phyloP scores from a whole-genome alignment of 2,888 invertebrate genomes.

The Podabrus alpinus region DNA sequence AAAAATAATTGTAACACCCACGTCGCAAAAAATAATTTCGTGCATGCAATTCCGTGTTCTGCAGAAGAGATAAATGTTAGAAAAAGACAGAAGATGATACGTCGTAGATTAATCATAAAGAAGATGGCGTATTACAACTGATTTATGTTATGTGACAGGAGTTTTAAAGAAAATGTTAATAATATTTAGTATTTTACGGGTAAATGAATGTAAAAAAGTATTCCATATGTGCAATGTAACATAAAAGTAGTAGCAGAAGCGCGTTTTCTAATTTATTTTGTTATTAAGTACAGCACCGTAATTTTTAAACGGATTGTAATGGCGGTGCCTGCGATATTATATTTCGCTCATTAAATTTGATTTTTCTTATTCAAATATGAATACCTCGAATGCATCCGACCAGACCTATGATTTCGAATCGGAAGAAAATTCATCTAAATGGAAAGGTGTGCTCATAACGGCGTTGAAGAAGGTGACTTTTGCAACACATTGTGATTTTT shows the following conservation, averaged over 20 bases:
- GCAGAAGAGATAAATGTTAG: background rate
- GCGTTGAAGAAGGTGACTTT: conserved; percentile 80
- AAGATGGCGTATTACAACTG: conserved; percentile 47
- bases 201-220: conserved; percentile 24
- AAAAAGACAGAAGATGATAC: background rate
- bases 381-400: conserved; percentile 58
- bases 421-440: conserved; percentile 87
- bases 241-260: conserved; percentile 38
- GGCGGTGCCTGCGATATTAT: conserved; percentile 40
- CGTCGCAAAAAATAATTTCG: too few species aligned
- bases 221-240: conserved; percentile 45
- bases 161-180: conserved; percentile 37
- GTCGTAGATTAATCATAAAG: conserved; percentile 27
- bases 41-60: background rate
- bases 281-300: conserved; percentile 31
- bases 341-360: conserved; percentile 33
- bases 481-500: background rate
- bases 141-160: conserved; percentile 42
- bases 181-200: conserved; percentile 30
- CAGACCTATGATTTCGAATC: conserved; percentile 81
- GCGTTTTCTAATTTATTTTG: conserved; percentile 38
- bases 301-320: conserved; percentile 36
- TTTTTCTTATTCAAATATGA: conserved; percentile 45
- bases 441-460: conserved; percentile 88
- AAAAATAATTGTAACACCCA: too few species aligned